These are phyloP conservation scores for Muschampia plurimacula DNA, from an alignment of 2,888 invertebrate species.

Conservation along the genomic window DNA sequence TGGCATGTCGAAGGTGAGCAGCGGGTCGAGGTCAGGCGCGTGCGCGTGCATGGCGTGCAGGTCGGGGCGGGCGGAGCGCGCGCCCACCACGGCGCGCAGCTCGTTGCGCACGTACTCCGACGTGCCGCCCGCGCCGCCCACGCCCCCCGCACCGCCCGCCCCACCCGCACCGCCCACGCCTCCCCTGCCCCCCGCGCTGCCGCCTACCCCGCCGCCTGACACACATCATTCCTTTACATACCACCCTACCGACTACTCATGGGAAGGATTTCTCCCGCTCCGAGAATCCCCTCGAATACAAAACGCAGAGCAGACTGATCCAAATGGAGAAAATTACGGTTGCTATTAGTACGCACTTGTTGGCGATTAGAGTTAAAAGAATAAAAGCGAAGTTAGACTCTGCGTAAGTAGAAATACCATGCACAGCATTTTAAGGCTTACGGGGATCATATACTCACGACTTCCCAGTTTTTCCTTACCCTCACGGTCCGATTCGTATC, in stretches of 20 bases:
- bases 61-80: slow-evolving; percentile 87
- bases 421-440: slow-evolving; percentile 42
- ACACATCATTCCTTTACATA: slow-evolving; percentile 42
- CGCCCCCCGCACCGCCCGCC: slow-evolving; percentile 61
- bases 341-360: slow-evolving; percentile 18
- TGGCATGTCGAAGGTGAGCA: slow-evolving; percentile 89
- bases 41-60: slow-evolving; percentile 75
- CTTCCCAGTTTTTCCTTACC: slow-evolving; percentile 16
- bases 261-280: neutral
- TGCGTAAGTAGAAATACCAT: slow-evolving; percentile 44
- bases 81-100: slow-evolving; percentile 94
- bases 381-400: slow-evolving; percentile 43
- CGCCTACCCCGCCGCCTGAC: slow-evolving; percentile 57
- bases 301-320: slow-evolving; percentile 49
- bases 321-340: slow-evolving; percentile 43
- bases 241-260: neutral
- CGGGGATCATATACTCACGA: slow-evolving; percentile 31
- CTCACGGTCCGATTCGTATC: neutral
- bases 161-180: slow-evolving; percentile 46
- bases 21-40: slow-evolving; percentile 88
- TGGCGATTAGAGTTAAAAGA: slow-evolving; percentile 33
- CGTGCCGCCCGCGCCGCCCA: slow-evolving; percentile 87
- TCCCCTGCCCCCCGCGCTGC: slow-evolving; percentile 59
- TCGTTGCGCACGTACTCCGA: slow-evolving; percentile 97
- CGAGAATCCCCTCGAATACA: neutral